A percentile compares a stretch with the other conserved stretches of the same genome.
These are phyloP conservation scores for Cistogaster globosa DNA, from an alignment of 2,888 invertebrate species.

Conservation along the genomic window DNA sequence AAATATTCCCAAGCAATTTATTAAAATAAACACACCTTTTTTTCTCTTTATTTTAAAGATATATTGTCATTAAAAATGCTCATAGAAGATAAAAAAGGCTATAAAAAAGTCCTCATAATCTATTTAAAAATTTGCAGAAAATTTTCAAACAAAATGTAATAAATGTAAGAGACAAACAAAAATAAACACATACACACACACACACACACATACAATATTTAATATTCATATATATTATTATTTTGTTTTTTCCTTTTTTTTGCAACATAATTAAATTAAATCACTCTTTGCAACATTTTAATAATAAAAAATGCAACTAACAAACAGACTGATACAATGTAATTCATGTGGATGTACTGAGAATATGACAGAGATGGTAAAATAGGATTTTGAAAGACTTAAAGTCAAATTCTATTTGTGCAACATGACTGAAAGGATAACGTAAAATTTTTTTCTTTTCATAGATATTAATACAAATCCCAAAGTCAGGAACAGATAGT, in stretches of 20 bases:
- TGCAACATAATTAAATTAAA: slow-evolving; percentile 68
- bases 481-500: too few species aligned
- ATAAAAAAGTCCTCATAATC: slow-evolving; percentile 33
- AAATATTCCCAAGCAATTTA: slow-evolving; percentile 55
- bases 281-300: slow-evolving; percentile 61
- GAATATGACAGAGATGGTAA: slow-evolving; percentile 12
- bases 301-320: slow-evolving; percentile 35
- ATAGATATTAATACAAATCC: too few species aligned
- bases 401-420: too few species aligned
- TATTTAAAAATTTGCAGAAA: slow-evolving; percentile 46
- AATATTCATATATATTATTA: not conserved
- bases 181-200: not conserved
- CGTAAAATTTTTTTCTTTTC: too few species aligned
- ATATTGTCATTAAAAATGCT: slow-evolving; percentile 57
- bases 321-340: not conserved
- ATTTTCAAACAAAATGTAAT: slow-evolving; percentile 7
- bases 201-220: slow-evolving; percentile 13
- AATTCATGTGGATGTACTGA: not conserved
- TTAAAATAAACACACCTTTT: slow-evolving; percentile 43
- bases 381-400: not conserved
- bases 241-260: slow-evolving; percentile 8
- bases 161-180: slow-evolving; percentile 19
- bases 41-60: slow-evolving; percentile 20
- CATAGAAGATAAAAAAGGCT: not conserved
- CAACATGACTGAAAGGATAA: too few species aligned